A percentile compares a stretch with the other conserved stretches of the same genome.
These are phyloP conservation scores for Dione juno DNA, from an alignment of 2,888 invertebrate genomes.

Conservation along the genomic window DNA sequence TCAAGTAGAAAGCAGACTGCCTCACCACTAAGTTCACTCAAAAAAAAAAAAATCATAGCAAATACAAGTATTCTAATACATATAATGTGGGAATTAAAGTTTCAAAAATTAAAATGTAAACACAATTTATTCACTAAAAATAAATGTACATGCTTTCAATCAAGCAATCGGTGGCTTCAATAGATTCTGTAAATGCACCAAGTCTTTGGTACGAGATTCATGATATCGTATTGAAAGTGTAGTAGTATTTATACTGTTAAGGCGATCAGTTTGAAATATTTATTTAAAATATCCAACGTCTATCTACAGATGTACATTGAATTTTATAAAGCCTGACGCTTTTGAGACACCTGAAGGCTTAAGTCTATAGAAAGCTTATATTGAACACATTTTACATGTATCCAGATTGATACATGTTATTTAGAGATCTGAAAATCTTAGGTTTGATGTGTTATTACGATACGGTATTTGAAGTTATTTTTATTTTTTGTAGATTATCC, in stretches of 20 bases:
- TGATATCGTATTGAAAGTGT: slow-evolving; percentile 15
- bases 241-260: slow-evolving; percentile 18
- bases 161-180: neutral
- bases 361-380: neutral
- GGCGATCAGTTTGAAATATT: slow-evolving; percentile 24
- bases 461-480: no score
- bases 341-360: slow-evolving; percentile 11
- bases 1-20: no score
- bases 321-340: slow-evolving; percentile 9
- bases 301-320: slow-evolving; percentile 11
- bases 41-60: no score
- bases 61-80: no score
- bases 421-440: neutral
- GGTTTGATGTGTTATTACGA: no score
- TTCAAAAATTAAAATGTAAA: neutral
- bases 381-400: neutral
- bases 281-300: slow-evolving; percentile 8
- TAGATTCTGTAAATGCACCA: neutral
- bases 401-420: neutral
- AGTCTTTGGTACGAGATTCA: neutral
- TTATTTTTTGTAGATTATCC: no score
- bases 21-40: no score
- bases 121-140: neutral
- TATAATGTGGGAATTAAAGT: neutral
- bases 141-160: neutral